A percentile compares a stretch with the other conserved stretches of the same genome.
Conservation (phyloP, 2,888 invertebrate species). For the Caenorhabditis sp. region DNA sequence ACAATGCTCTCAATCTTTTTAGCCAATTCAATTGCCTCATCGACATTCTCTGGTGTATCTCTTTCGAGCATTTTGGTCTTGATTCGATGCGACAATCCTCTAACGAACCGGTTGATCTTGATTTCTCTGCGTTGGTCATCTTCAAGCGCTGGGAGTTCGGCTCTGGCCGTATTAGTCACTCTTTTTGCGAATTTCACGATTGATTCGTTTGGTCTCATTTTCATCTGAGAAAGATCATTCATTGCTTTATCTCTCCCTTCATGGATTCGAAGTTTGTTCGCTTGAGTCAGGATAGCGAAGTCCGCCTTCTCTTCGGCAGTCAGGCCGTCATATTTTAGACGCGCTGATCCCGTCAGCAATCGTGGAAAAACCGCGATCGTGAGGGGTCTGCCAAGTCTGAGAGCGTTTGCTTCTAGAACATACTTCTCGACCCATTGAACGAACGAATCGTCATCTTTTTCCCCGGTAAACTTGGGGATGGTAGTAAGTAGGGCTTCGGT, state of each 20-base stretch:
- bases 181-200: not conserved
- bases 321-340: slow-evolving; percentile 12
- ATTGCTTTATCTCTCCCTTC: not conserved
- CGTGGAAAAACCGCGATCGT: not conserved
- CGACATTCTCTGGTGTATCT: not conserved
- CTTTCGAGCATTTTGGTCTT: not conserved
- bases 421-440: not conserved
- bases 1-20: not conserved
- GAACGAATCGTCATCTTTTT: not conserved
- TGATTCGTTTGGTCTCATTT: not conserved
- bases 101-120: not conserved
- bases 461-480: not conserved
- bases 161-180: not conserved
- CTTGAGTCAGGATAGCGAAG: not conserved
- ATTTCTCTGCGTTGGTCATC: not conserved
- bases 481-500: not conserved
- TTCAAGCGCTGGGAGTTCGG: not conserved
- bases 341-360: not conserved
- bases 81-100: not conserved
- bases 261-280: not conserved
- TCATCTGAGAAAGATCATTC: not conserved
- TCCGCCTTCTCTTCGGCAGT: not conserved
- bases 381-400: not conserved
- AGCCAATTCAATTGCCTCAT: not conserved
- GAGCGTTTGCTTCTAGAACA: not conserved